Conservation (phyloP, 2,113 vertebrate species). For the Thinocorus orbignyianus region DNA sequence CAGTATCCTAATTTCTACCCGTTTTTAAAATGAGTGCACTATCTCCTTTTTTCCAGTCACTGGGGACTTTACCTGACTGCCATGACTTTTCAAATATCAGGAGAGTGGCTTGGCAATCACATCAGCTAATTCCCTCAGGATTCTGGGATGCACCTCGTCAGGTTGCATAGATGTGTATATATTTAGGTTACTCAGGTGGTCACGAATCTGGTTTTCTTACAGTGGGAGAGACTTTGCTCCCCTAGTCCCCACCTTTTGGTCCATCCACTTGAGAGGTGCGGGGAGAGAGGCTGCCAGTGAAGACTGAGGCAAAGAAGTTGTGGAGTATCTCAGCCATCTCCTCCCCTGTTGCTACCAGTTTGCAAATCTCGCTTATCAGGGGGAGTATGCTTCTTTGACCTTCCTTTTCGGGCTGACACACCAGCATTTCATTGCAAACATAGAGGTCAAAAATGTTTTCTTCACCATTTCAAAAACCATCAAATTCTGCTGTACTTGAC, state of each 20-base stretch:
- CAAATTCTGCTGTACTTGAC: neutral
- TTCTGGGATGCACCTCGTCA: neutral
- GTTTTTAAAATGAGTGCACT: neutral
- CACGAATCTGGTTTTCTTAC: neutral
- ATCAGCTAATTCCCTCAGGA: neutral
- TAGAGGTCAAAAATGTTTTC: neutral
- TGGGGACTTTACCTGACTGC: neutral
- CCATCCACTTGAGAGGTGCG: neutral
- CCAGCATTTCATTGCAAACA: neutral
- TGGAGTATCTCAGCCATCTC: neutral
- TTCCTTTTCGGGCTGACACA: neutral
- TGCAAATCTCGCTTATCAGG: neutral
- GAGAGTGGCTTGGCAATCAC: neutral
- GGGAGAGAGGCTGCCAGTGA: neutral
- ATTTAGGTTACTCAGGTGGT: neutral
- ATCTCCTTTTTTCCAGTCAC: neutral
- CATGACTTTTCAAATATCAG: neutral
- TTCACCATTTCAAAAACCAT: neutral
- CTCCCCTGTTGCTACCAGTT: neutral
- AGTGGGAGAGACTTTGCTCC: neutral
- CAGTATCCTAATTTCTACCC: neutral
- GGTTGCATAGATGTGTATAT: neutral
- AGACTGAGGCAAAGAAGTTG: neutral
- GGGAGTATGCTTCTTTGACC: neutral
- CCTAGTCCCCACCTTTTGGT: neutral